These are phyloP conservation scores for Battus philenor DNA, from an alignment of 1,140 invertebrate species.

Conservation along the genomic window DNA sequence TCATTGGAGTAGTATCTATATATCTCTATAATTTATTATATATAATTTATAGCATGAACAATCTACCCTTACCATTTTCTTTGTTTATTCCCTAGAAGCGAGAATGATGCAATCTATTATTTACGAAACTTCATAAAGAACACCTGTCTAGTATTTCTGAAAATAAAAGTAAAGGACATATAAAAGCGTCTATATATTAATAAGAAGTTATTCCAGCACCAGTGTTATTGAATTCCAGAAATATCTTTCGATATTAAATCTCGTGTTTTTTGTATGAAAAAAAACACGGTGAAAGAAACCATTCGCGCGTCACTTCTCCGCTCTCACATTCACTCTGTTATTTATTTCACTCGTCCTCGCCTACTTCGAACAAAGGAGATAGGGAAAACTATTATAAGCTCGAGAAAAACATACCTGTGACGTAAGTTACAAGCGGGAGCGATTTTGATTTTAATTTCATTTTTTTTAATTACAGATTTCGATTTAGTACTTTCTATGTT, in stretches of 20 bases:
- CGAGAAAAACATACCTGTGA: conserved; percentile 15
- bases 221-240: not conserved
- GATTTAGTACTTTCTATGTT: no score
- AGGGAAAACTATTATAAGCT: conserved; percentile 50
- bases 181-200: not conserved
- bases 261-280: conserved; percentile 2
- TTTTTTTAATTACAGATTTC: no score
- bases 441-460: not conserved
- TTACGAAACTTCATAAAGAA: no score
- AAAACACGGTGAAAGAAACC: conserved; percentile 4
- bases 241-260: conserved; percentile 4
- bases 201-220: not conserved
- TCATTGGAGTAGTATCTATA: no score
- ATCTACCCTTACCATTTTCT: no score
- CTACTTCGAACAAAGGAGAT: conserved; percentile 33
- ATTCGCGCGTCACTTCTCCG: conserved; percentile 8
- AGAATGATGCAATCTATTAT: no score
- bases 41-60: no score
- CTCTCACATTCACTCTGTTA: conserved; percentile 24
- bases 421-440: conserved; percentile 9
- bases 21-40: no score
- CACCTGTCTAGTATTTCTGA: no score
- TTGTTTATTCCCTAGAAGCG: no score
- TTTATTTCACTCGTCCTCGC: conserved; percentile 32
- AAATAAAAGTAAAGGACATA: no score